Conservation (phyloP, 1,140 invertebrate genomes). For the Andricus grossulariae region DNA sequence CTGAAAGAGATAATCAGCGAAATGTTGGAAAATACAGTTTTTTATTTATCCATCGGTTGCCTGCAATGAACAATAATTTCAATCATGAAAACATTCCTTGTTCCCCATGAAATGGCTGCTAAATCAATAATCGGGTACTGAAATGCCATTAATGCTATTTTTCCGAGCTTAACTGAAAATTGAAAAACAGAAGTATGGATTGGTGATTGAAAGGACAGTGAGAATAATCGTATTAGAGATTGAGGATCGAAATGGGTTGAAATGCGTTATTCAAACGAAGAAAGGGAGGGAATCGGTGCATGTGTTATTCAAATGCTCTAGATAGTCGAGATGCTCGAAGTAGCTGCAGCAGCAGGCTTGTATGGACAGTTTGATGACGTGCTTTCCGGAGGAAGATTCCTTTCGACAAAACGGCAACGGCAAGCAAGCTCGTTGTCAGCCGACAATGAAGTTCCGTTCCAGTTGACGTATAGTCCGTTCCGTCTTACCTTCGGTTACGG, state of each 20-base stretch:
- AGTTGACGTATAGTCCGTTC: conserved; percentile 54
- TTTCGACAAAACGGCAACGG: conserved; percentile 20
- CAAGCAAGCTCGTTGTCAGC: conserved; percentile 38
- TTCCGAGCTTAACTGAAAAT: too few relatives aligned
- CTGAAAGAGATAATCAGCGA: too few relatives aligned
- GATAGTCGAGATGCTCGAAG: neutral
- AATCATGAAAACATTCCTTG: neutral
- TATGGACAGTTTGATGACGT: conserved; percentile 11
- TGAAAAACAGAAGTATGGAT: neutral
- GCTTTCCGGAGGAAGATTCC: conserved; percentile 27
- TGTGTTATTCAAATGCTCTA: neutral
- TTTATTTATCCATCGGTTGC: neutral
- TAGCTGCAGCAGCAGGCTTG: neutral
- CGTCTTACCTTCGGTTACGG: conserved; percentile 47
- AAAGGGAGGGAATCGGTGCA: neutral
- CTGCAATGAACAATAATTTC: neutral
- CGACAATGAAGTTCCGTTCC: conserved; percentile 54
- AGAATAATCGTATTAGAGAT: neutral
- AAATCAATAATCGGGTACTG: neutral
- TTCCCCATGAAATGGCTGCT: neutral
- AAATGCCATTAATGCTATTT: neutral
- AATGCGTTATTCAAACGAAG: too few relatives aligned
- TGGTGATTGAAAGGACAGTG: neutral
- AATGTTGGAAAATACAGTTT: neutral
- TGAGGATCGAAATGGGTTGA: too few relatives aligned